Conservation (phyloP, 2,888 invertebrate genomes). For the Thymelicus sylvestris region DNA sequence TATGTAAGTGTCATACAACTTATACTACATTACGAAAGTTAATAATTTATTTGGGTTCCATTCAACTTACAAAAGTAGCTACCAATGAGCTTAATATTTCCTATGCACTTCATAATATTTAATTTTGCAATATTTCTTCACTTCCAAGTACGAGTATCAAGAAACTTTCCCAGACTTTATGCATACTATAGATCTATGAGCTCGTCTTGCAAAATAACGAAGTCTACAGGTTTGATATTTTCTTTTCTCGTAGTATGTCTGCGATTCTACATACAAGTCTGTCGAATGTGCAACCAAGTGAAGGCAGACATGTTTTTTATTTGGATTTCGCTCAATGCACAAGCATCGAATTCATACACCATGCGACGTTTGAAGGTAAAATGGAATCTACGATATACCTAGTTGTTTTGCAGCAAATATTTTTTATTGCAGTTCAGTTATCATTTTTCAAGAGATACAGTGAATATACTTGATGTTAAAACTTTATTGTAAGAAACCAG, state of each 20-base stretch:
- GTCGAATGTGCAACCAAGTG: slow-evolving; percentile 53
- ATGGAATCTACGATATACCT: slow-evolving; percentile 28
- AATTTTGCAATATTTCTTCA: too few relatives aligned
- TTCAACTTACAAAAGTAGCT: too few relatives aligned
- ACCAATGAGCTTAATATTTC: too few relatives aligned
- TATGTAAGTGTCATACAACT: background rate
- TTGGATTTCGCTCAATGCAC: slow-evolving; percentile 13
- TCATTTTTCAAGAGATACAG: background rate
- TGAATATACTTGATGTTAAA: background rate
- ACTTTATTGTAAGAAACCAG: background rate
- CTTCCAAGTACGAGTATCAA: background rate
- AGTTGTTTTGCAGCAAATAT: slow-evolving; percentile 13
- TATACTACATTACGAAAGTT: too few relatives aligned
- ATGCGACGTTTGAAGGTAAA: slow-evolving; percentile 21
- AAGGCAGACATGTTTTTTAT: slow-evolving; percentile 40
- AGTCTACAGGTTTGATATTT: slow-evolving; percentile 45
- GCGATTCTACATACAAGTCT: slow-evolving; percentile 49
- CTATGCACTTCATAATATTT: too few relatives aligned
- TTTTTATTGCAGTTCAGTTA: slow-evolving; percentile 12
- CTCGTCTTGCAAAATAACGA: slow-evolving; percentile 31
- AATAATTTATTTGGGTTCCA: too few relatives aligned
- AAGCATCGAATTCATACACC: slow-evolving; percentile 27
- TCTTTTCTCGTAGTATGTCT: slow-evolving; percentile 60
- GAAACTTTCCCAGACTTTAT: slow-evolving; percentile 6
- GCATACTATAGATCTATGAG: background rate